These are phyloP conservation scores for Onthophagus sagittarius DNA, from an alignment of 2,888 invertebrate genomes.

Conservation along the genomic window DNA sequence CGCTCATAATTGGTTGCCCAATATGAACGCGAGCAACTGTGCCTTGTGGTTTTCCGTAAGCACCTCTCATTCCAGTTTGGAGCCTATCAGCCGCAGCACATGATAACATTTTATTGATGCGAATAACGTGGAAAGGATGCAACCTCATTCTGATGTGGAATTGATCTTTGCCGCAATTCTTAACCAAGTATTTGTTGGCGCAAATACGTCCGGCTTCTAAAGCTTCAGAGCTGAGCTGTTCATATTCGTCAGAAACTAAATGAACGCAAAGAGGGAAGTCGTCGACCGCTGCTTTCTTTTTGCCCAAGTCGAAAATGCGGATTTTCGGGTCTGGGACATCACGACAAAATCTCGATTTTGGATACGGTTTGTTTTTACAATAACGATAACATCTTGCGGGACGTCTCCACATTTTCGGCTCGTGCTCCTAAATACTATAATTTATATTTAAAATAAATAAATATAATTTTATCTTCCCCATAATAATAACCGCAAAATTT, in stretches of 20 bases:
- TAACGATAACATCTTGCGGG: conserved; percentile 99
- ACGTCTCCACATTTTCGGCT: conserved; percentile 88
- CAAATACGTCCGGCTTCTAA: conserved; percentile 99
- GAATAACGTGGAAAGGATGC: conserved; percentile 98
- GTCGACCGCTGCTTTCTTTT: conserved; percentile 94
- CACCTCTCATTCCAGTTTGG: conserved; percentile 99
- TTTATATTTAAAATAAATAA: too few relatives aligned
- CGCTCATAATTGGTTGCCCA: conserved; percentile 98
- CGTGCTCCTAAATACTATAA: too few relatives aligned
- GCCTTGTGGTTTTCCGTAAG: conserved; percentile 98
- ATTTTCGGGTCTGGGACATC: conserved; percentile 99
- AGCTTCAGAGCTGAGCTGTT: conserved; percentile 98
- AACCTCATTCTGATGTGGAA: conserved; percentile 98
- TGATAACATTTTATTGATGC: conserved; percentile 99
- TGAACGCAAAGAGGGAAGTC: conserved; percentile 99
- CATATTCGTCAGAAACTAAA: conserved; percentile 97
- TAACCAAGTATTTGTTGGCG: conserved; percentile 97
- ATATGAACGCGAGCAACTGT: conserved; percentile 99
- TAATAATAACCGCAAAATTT: too few relatives aligned
- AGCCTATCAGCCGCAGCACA: conserved; percentile 99
- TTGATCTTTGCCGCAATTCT: conserved; percentile 98
- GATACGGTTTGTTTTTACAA: conserved; percentile 99
- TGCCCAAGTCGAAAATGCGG: conserved; percentile 98
- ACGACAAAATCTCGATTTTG: conserved; percentile 98
- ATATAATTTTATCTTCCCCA: too few relatives aligned